Evolutionary conservation across 2,797 vertebrate genomes (phyloP).

Genomic region (Microctenopoma steveboyesi): DNA sequence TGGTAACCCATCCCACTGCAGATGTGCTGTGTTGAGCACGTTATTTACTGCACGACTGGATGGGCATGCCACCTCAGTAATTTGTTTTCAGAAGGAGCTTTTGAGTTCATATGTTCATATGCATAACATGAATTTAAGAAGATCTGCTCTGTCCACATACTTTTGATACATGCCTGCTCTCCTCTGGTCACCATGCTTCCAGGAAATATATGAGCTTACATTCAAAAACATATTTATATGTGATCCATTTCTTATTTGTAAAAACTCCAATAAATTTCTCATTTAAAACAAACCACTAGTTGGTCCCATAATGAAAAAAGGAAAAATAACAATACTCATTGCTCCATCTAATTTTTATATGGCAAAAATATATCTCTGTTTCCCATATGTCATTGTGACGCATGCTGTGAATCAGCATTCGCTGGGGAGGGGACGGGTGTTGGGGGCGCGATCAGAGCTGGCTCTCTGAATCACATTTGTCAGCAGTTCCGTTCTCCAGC

Average conservation of each 20-base stretch:
- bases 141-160: neutral
- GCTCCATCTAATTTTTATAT: conserved; percentile 30
- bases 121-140: no score
- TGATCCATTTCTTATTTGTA: conserved; percentile 60
- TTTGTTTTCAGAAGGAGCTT: no score
- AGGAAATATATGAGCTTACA: conserved; percentile 52
- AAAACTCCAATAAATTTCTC: conserved; percentile 50
- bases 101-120: no score
- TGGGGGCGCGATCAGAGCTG: conserved; percentile 74
- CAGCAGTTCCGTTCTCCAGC: conserved; percentile 68
- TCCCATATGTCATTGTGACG: conserved; percentile 18
- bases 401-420: neutral
- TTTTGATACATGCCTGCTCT: conserved; percentile 5
- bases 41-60: no score
- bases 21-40: no score
- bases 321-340: neutral
- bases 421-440: neutral
- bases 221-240: conserved; percentile 68
- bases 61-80: no score
- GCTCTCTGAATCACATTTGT: conserved; percentile 70
- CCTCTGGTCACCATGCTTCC: conserved; percentile 28
- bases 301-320: conserved; percentile 26
- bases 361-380: conserved; percentile 8
- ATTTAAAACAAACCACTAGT: conserved; percentile 39
- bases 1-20: no score